Base-by-base conservation (phyloP, 2,113 vertebrate genomes). In the Steatornis caripensis region DNA sequence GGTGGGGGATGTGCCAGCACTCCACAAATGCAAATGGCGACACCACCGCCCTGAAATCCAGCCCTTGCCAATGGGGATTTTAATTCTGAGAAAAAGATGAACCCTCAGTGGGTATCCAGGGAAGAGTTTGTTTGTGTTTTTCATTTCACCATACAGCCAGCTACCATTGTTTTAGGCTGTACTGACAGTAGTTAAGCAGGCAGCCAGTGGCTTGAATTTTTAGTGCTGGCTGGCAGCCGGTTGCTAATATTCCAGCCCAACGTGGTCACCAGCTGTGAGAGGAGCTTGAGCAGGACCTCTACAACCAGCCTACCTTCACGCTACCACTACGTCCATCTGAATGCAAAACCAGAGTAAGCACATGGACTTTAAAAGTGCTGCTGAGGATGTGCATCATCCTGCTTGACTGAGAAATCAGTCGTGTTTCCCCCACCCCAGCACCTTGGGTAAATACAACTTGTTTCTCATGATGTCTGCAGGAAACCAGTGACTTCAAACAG, bases 1-100 rank as follows among this genome's bases (percentile, higher is more conserved):
- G 26, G 22, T 32, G 22, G 11, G 34, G 16, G 37, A 55, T 26
- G 24, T 0, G 1, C 49, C 39, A 76, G 43, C 1, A 0, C 37
- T 3, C 1, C 49, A 41, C 15, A 46, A 34, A 60, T 6, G 12
- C 32, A 41, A 68, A 45, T 1, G 1, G 13, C 5, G 12, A 22
- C 0, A 0, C 36, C 1, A 1, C n/a, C 43, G 74, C 19, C 22
- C 86, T 51, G 49, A 85, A 70, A 65, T 36, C 26, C 5, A 1
- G 43, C 11, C 34, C 27, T 20, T 46, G 69, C 18, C 55, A 32
- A 5, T 6, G 41, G 17, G 24, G 36, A 77, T 60, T 64, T 92
- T 65, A 85, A 61, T 16, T 57, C 68, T 49, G 37, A 81, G 64
- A 29, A 71, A 61, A 87, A 43, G 15, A 41, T 18, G 27, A 62